Base-by-base conservation (phyloP, 2,113 vertebrate species). In the Charina bottae region DNA sequence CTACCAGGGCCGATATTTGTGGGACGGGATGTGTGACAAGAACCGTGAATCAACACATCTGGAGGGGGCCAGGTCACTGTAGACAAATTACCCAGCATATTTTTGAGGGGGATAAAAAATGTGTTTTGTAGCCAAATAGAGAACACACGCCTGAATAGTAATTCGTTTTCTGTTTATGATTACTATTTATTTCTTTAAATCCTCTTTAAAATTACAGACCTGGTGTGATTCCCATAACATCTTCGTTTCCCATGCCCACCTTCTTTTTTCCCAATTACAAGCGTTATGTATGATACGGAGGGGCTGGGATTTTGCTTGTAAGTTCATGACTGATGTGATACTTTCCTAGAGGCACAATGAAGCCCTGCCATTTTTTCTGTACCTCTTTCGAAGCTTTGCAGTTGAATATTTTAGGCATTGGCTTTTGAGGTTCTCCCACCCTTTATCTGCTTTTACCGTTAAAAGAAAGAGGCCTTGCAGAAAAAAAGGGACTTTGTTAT, bases 101-200 rank as follows among this genome's bases (percentile, higher is more conserved):
- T 97, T 96, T 90, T 93, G 93, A 94, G 53, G 21, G 55, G 33
- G 1, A 11, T 9, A 93, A 94, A 95, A 94, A 94, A 94, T 93
- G 94, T 96, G 93, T 95, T 95, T 96, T 94, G 95, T 96, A 95
- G 96, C 94, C 96, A 96, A 94, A 94, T 93, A 93, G 90, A 93
- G 83, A 49, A 85, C 46, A 53, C 21, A 85, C 24, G 23, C 46
- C 46, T 28, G 4, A 85, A 49, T 4, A 53, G 46, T 46, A 53
- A 28, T 53, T 24, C 1, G 12, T 53, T 85, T 53, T 85, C 83
- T 85, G 24, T 97, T 94, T 97, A 94, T 95, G 95, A 13, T 83
- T 59, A 23, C 26, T 92, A 46, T 88, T 87, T 17, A 64, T 49
- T 28, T 28, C 46, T 91, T 87, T 95, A 94, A 97, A 85, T 94